phyloP scores from a whole-genome alignment of 2,888 invertebrate genomes.

The Lottia gigantea region DNA sequence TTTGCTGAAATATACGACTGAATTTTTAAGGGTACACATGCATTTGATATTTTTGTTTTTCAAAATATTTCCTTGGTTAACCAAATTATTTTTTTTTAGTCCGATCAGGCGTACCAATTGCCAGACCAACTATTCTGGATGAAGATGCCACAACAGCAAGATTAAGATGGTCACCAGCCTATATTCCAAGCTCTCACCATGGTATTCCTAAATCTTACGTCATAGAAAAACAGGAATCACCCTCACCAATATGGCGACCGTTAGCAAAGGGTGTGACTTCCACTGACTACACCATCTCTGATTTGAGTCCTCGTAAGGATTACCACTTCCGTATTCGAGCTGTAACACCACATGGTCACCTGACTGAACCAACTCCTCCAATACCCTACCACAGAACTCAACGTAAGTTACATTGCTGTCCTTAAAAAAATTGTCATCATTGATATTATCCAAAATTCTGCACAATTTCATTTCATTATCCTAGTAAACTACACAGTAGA shows the following conservation, averaged over 20 bases:
- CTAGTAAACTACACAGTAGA: too few species aligned
- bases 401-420: constrained; percentile 32
- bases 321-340: constrained; percentile 96
- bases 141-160: constrained; percentile 48
- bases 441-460: neutral
- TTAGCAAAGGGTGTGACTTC: constrained; percentile 47
- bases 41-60: too few species aligned
- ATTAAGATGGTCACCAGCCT: constrained; percentile 56
- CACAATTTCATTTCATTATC: neutral
- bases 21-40: too few species aligned
- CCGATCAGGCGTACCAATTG: constrained; percentile 50
- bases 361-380: constrained; percentile 95
- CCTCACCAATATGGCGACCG: constrained; percentile 45
- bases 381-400: constrained; percentile 51
- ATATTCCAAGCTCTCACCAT: constrained; percentile 38
- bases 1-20: too few species aligned
- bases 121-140: constrained; percentile 51
- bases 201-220: constrained; percentile 25
- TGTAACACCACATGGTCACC: constrained; percentile 85
- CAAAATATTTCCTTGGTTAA: too few species aligned
- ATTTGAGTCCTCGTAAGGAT: constrained; percentile 88
- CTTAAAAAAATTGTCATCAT: too few species aligned
- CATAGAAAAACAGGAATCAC: constrained; percentile 47
- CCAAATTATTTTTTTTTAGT: constrained; percentile 34
- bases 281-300: constrained; percentile 49